A percentile compares a stretch with the other conserved stretches of the same genome.
These are phyloP conservation scores for Engraulis encrasicolus DNA, from an alignment of 2,113 vertebrate species.

Conservation along the genomic window DNA sequence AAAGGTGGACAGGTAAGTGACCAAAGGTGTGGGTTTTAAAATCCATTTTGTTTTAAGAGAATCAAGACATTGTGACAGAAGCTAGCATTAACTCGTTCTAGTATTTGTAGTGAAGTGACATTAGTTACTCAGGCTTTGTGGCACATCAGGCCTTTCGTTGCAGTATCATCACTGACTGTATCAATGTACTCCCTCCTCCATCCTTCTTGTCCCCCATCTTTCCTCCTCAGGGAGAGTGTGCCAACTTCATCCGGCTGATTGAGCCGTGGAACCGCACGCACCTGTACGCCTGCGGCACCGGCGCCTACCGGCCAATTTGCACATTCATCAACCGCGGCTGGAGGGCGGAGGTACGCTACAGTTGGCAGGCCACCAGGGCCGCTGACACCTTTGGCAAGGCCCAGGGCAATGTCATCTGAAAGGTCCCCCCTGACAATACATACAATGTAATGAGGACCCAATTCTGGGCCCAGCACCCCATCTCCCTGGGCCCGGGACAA, in stretches of 20 bases:
- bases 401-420: too few relatives aligned
- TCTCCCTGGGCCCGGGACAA: too few relatives aligned
- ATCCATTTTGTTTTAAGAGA: neutral
- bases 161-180: too few relatives aligned
- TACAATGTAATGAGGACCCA: too few relatives aligned
- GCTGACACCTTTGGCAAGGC: too few relatives aligned
- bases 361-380: too few relatives aligned
- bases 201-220: neutral
- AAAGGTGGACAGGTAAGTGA: slow-evolving; percentile 71
- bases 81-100: neutral
- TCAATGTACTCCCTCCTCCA: neutral
- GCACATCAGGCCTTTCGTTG: too few relatives aligned
- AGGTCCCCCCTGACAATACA: too few relatives aligned
- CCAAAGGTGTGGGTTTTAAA: neutral
- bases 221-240: slow-evolving; percentile 67
- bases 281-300: slow-evolving; percentile 83
- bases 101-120: neutral
- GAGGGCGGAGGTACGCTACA: slow-evolving; percentile 77
- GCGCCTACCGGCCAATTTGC: slow-evolving; percentile 84
- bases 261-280: slow-evolving; percentile 85
- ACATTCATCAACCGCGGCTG: slow-evolving; percentile 83
- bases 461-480: too few relatives aligned
- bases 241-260: slow-evolving; percentile 77
- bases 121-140: too few relatives aligned
- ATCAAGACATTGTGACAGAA: neutral